Conservation (phyloP, 2,113 vertebrate genomes). For the Cardinalis cardinalis region DNA sequence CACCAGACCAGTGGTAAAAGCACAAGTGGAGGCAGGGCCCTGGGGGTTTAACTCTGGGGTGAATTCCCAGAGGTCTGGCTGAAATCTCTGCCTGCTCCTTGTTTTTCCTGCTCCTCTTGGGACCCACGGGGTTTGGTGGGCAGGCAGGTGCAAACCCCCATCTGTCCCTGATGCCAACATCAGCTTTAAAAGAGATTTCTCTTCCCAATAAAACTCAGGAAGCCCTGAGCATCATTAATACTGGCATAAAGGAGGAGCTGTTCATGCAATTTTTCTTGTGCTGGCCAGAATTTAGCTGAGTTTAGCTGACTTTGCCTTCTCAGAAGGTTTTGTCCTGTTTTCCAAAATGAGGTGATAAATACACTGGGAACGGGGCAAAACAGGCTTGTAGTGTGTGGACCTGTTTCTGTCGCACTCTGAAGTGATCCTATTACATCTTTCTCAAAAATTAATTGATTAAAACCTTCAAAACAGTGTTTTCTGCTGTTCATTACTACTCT, state of each 20-base stretch:
- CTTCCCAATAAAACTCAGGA: background rate
- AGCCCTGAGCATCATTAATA: background rate
- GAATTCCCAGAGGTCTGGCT: background rate
- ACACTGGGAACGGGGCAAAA: background rate
- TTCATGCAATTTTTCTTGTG: background rate
- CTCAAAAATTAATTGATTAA: background rate
- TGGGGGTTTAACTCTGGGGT: background rate
- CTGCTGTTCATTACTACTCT: background rate
- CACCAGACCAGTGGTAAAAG: background rate
- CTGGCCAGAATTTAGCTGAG: background rate
- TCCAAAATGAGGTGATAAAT: background rate
- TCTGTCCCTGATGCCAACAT: fast-evolving
- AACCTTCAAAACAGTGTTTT: background rate
- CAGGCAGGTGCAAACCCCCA: background rate
- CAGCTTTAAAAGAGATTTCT: background rate
- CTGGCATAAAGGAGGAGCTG: background rate
- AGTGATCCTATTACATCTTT: background rate
- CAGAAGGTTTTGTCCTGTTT: background rate
- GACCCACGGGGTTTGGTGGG: fast-evolving
- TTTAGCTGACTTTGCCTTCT: slow-evolving; percentile 1
- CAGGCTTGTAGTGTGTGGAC: background rate
- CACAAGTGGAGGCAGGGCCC: background rate
- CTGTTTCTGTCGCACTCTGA: background rate
- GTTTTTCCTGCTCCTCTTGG: background rate
- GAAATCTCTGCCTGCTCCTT: background rate